phyloP scores from a whole-genome alignment of 2,113 vertebrate species.

The Sorex araneus region DNA sequence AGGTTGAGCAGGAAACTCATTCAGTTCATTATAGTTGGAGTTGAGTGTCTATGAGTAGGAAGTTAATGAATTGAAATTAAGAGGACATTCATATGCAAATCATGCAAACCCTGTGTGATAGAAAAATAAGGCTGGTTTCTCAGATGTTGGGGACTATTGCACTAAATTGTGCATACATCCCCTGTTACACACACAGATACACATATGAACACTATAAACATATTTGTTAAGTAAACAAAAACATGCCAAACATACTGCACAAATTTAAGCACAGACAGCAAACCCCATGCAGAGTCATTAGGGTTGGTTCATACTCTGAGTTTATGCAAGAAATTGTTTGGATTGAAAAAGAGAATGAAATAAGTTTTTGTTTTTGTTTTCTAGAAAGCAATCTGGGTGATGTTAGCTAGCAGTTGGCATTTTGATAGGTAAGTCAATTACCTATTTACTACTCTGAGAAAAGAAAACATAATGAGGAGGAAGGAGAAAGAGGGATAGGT shows the following conservation, averaged over 20 bases:
- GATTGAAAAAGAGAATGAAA: background rate
- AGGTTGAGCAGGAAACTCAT: background rate
- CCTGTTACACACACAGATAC: background rate
- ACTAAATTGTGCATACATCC: background rate
- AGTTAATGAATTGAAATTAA: background rate
- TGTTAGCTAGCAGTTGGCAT: background rate
- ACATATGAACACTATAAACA: too few relatives aligned
- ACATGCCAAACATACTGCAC: background rate
- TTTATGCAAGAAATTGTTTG: background rate
- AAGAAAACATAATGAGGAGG: background rate
- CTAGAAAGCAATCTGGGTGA: background rate
- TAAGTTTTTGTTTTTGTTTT: background rate
- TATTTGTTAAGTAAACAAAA: background rate
- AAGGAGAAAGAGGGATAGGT: too few relatives aligned
- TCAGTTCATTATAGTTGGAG: background rate
- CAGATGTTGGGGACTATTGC: too few relatives aligned
- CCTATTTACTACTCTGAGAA: background rate
- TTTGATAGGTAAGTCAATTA: background rate
- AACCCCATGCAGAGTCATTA: background rate
- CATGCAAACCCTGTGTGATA: background rate
- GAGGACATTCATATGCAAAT: background rate
- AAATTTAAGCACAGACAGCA: background rate
- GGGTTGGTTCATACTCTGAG: background rate
- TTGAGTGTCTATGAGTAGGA: background rate
- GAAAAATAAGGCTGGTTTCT: constrained; percentile 17